Evolutionary conservation across 2,888 invertebrate species (phyloP).

Genomic region (Platypus cylindrus): DNA sequence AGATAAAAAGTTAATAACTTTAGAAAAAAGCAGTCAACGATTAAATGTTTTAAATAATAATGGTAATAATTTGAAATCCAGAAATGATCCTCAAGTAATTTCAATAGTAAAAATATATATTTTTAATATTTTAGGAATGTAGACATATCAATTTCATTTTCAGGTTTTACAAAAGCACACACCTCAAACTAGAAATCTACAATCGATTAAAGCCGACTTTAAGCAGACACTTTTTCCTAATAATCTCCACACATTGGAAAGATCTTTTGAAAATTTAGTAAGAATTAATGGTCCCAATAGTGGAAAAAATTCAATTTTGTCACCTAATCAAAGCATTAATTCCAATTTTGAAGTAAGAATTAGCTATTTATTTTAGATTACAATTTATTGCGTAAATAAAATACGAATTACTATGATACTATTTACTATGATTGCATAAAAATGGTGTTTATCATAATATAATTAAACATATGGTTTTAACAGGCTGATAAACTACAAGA

Average conservation of each 20-base stretch:
- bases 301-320: too few relatives aligned
- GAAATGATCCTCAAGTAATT: constrained; percentile 6
- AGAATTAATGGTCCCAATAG: constrained; percentile 21
- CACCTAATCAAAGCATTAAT: too few relatives aligned
- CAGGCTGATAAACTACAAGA: too few relatives aligned
- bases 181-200: constrained; percentile 5
- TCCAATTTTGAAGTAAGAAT: too few relatives aligned
- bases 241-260: constrained; percentile 27
- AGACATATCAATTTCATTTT: constrained; percentile 4
- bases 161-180: constrained; percentile 9
- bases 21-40: constrained; percentile 20
- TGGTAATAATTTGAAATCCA: constrained; percentile 3
- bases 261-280: constrained; percentile 24
- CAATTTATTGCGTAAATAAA: too few relatives aligned
- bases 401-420: too few relatives aligned
- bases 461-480: too few relatives aligned
- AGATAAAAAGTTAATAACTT: constrained; percentile 21
- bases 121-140: too few relatives aligned
- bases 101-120: too few relatives aligned
- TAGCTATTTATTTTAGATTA: too few relatives aligned
- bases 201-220: constrained; percentile 1
- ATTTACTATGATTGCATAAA: too few relatives aligned
- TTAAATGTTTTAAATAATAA: constrained; percentile 20
- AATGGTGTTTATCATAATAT: too few relatives aligned
- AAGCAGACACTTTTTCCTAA: constrained; percentile 10